Conservation (phyloP, 1,140 invertebrate species). For the Conus ventricosus region DNA sequence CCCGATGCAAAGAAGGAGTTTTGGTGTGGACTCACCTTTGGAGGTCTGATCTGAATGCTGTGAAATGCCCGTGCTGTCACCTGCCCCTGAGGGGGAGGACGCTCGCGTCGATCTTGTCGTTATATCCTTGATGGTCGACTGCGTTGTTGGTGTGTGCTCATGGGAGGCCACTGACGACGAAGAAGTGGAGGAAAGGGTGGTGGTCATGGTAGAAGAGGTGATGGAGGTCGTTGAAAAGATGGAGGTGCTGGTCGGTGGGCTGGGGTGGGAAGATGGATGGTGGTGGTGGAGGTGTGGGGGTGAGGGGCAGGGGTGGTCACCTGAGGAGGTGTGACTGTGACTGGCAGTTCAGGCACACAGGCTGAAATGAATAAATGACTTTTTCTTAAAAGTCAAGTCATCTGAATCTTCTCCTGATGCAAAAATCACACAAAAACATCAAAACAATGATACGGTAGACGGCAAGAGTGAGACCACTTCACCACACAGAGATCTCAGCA, state of each 20-base stretch:
- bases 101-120: not conserved
- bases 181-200: not conserved
- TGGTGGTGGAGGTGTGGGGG: not conserved
- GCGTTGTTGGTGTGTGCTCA: not conserved
- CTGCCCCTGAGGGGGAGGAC: not conserved
- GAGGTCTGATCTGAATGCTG: not conserved
- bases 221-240: not conserved
- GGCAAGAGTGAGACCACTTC: not conserved
- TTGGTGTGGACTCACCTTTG: not conserved
- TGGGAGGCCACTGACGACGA: not conserved
- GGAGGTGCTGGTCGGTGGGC: not conserved
- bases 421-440: not conserved
- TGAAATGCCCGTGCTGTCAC: not conserved
- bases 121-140: constrained; percentile 23
- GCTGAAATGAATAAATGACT: not conserved
- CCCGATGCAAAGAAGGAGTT: not conserved
- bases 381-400: not conserved
- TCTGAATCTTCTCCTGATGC: too few relatives aligned
- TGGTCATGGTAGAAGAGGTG: not conserved
- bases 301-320: not conserved
- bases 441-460: not conserved
- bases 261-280: not conserved
- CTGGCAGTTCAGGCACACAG: not conserved
- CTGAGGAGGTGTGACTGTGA: not conserved
- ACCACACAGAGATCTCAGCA: not conserved